These are phyloP conservation scores for Stenodema calcarata DNA, from an alignment of 2,888 invertebrate genomes.

Conservation along the genomic window DNA sequence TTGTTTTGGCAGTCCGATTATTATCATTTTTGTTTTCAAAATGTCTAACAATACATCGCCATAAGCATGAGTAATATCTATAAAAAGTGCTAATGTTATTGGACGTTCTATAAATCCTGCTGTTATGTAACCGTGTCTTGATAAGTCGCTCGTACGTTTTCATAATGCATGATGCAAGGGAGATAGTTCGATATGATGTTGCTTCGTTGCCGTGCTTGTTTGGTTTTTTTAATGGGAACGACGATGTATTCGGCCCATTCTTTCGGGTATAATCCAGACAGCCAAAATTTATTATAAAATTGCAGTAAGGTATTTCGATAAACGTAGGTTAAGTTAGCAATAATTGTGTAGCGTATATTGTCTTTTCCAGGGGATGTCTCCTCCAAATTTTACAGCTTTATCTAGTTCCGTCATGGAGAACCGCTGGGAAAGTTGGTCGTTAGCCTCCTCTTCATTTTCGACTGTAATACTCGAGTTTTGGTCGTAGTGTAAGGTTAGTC, in stretches of 20 bases:
- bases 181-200: conserved; percentile 52
- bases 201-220: neutral
- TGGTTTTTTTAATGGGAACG: conserved; percentile 53
- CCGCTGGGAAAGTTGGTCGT: neutral
- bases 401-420: neutral
- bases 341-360: conserved; percentile 3
- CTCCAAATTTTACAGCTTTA: neutral
- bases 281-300: conserved; percentile 42
- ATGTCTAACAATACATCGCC: neutral
- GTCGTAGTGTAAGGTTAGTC: neutral
- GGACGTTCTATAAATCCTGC: no score
- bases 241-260: conserved; percentile 52
- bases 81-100: neutral
- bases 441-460: neutral
- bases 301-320: neutral
- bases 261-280: conserved; percentile 5
- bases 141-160: conserved; percentile 54
- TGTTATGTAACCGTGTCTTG: conserved; percentile 37
- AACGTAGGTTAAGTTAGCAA: neutral
- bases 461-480: neutral
- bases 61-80: neutral
- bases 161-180: conserved; percentile 49
- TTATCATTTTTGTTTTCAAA: neutral
- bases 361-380: conserved; percentile 1
- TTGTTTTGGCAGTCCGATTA: neutral